Evolutionary conservation across 2,888 invertebrate genomes (phyloP).

Genomic region (Scaptomyza tumidula): DNA sequence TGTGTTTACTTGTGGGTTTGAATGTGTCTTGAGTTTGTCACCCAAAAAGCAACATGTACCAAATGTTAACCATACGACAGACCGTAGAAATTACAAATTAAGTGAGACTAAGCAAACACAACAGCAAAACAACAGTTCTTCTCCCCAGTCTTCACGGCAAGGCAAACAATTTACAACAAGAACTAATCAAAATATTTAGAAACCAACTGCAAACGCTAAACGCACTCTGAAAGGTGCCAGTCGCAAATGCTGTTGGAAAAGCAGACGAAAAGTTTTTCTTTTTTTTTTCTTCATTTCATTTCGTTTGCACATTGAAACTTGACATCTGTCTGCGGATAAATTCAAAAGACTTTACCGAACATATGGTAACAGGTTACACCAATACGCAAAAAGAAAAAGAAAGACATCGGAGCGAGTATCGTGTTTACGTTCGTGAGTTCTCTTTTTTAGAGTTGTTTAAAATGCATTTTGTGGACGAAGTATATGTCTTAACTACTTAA

Average conservation of each 20-base stretch:
- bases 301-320: slow-evolving; percentile 70
- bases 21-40: slow-evolving; percentile 55
- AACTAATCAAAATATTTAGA: slow-evolving; percentile 77
- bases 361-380: slow-evolving; percentile 59
- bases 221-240: slow-evolving; percentile 64
- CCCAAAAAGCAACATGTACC: slow-evolving; percentile 73
- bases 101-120: slow-evolving; percentile 68
- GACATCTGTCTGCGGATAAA: slow-evolving; percentile 67
- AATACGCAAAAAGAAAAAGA: slow-evolving; percentile 18
- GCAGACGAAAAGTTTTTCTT: slow-evolving; percentile 30
- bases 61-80: slow-evolving; percentile 60
- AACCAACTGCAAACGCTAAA: slow-evolving; percentile 9
- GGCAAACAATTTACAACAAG: slow-evolving; percentile 74
- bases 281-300: slow-evolving; percentile 26
- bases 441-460: no score
- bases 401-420: no score
- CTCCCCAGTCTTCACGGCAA: slow-evolving; percentile 9
- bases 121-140: not conserved
- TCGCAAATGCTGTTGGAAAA: slow-evolving; percentile 14
- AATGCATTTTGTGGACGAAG: no score
- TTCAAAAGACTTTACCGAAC: slow-evolving; percentile 33
- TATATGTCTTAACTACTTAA: no score
- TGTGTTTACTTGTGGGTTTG: not conserved
- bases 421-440: no score
- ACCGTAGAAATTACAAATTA: slow-evolving; percentile 68